phyloP scores from a whole-genome alignment of 2,113 vertebrate genomes.

The Gymnobelideus leadbeateri region DNA sequence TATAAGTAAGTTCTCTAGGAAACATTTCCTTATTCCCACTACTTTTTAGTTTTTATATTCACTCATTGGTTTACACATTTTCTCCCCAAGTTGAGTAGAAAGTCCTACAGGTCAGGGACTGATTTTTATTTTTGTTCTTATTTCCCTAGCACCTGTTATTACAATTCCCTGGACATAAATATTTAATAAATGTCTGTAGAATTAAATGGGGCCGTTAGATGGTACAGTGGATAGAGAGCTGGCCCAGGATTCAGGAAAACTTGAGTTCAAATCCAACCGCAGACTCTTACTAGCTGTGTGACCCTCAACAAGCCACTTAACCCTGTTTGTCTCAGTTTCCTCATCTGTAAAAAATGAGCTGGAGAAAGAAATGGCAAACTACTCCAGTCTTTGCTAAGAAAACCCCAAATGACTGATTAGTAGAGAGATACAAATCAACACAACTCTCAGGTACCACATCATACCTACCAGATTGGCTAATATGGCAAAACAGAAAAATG shows the following conservation, averaged over 20 bases:
- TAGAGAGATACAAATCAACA: too few relatives aligned
- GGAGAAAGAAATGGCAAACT: background rate
- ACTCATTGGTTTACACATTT: background rate
- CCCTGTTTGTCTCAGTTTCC: background rate
- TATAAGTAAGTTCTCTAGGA: background rate
- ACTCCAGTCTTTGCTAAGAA: background rate
- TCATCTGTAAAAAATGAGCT: background rate
- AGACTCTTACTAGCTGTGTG: background rate
- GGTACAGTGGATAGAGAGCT: background rate
- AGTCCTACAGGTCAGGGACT: background rate
- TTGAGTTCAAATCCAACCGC: background rate
- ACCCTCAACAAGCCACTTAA: background rate
- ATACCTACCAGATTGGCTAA: too few relatives aligned
- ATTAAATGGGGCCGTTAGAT: background rate
- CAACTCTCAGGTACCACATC: too few relatives aligned
- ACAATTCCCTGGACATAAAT: background rate
- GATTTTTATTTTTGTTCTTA: background rate
- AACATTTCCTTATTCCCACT: background rate
- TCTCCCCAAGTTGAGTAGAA: background rate
- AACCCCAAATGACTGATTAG: background rate
- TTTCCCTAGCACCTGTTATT: background rate
- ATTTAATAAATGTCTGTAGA: background rate
- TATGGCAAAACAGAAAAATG: too few relatives aligned
- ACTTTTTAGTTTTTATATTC: background rate
- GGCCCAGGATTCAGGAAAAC: too few relatives aligned